Percentiles rank a stretch among this genome's conserved stretches.
These are phyloP conservation scores for Cisticola juncidis DNA, from an alignment of 2,113 vertebrate genomes.

Conservation along the genomic window DNA sequence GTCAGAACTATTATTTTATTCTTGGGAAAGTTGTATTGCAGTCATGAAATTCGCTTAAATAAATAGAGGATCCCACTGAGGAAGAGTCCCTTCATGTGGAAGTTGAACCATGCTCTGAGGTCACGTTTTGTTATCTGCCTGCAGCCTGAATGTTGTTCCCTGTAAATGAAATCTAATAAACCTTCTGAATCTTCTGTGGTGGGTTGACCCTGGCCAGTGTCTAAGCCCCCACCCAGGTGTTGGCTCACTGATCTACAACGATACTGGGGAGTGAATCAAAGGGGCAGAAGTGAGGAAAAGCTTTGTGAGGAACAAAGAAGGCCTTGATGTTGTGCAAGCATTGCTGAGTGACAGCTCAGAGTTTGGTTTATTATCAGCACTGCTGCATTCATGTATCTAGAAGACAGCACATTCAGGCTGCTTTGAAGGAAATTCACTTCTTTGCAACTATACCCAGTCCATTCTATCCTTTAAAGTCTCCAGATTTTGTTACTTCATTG, in stretches of 20 bases:
- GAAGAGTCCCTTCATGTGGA: background rate
- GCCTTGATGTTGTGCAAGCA: background rate
- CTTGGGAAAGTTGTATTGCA: background rate
- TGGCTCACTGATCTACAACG: rapidly evolving
- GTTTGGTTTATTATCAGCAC: background rate
- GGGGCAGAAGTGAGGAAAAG: background rate
- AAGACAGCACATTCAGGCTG: background rate
- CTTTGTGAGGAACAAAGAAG: background rate
- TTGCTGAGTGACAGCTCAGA: background rate
- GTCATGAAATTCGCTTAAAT: background rate
- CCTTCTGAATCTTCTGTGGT: background rate
- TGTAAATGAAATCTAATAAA: background rate
- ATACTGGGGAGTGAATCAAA: background rate
- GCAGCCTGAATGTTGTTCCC: background rate
- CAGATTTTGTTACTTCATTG: background rate
- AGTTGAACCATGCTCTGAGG: background rate
- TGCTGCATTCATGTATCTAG: background rate
- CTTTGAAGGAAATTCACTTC: background rate
- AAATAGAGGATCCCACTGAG: background rate
- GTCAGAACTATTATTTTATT: background rate
- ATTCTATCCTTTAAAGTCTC: background rate
- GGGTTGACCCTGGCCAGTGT: background rate
- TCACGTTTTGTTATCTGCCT: background rate
- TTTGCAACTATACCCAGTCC: background rate
- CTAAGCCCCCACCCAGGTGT: background rate